Conservation (phyloP, 2,888 invertebrate genomes). For the Chamaedrilus cognettii region DNA sequence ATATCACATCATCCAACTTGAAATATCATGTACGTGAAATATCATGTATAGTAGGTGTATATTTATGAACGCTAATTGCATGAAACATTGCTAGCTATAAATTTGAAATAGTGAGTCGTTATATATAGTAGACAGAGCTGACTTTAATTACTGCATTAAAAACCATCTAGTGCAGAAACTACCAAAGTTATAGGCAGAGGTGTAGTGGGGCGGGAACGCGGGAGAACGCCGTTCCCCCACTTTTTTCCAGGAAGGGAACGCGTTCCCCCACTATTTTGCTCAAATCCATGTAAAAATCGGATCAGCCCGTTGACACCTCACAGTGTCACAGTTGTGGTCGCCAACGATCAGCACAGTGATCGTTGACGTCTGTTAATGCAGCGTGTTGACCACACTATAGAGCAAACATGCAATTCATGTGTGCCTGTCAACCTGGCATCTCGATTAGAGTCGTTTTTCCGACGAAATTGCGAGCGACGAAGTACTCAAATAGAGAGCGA, state of each 20-base stretch:
- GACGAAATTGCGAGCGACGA: not conserved
- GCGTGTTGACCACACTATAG: not conserved
- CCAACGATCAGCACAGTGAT: not conserved
- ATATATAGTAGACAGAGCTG: too few relatives aligned
- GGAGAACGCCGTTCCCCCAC: not conserved
- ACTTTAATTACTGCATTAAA: too few relatives aligned
- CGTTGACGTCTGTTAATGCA: too few relatives aligned
- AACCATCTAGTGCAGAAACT: too few relatives aligned
- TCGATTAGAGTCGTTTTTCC: constrained; percentile 1
- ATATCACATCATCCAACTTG: too few relatives aligned
- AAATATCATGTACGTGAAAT: too few relatives aligned
- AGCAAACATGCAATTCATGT: constrained; percentile 2
- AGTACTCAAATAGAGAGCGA: not conserved
- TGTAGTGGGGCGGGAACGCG: constrained; percentile 1
- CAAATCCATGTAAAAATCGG: constrained; percentile 1
- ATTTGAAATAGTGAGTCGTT: too few relatives aligned
- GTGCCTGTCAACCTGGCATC: constrained; percentile 1
- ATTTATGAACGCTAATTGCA: too few relatives aligned
- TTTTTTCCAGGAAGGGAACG: constrained; percentile 1
- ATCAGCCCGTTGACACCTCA: constrained; percentile 1
- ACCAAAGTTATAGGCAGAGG: too few relatives aligned
- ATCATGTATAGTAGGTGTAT: too few relatives aligned
- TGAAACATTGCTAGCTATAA: too few relatives aligned
- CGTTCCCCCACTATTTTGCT: constrained; percentile 2
- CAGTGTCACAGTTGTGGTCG: constrained; percentile 2